phyloP scores from a whole-genome alignment of 2,113 vertebrate genomes.

The Corythoichthys intestinalis region DNA sequence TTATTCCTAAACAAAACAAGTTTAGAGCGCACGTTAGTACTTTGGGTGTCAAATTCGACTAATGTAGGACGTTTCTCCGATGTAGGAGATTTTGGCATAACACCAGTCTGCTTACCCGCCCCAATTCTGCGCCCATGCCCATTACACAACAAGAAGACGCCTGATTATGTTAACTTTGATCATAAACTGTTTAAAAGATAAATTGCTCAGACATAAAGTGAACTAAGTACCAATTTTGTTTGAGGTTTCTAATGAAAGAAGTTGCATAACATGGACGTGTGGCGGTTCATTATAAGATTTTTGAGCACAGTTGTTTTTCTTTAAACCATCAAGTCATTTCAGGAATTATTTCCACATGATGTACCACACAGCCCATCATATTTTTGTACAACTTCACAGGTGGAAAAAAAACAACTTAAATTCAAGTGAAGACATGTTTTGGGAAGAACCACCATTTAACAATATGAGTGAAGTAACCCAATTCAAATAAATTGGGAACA shows the following conservation, averaged over 20 bases:
- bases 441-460: no score
- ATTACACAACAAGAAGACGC: background rate
- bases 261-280: background rate
- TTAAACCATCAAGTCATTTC: conserved; percentile 4
- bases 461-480: no score
- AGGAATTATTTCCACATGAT: conserved; percentile 28
- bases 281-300: background rate
- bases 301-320: background rate
- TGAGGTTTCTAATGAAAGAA: background rate
- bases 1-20: no score
- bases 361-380: background rate
- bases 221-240: background rate
- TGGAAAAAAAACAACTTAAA: background rate
- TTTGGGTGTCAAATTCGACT: no score
- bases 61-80: no score
- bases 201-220: background rate
- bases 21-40: no score
- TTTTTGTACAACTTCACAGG: background rate
- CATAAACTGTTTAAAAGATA: background rate
- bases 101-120: no score
- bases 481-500: no score
- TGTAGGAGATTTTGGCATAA: no score
- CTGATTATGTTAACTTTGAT: background rate
- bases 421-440: background rate
- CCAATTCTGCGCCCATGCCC: background rate